Evolutionary conservation across 2,888 invertebrate species (phyloP).

Genomic region (Marasmarcha lunaedactyla): DNA sequence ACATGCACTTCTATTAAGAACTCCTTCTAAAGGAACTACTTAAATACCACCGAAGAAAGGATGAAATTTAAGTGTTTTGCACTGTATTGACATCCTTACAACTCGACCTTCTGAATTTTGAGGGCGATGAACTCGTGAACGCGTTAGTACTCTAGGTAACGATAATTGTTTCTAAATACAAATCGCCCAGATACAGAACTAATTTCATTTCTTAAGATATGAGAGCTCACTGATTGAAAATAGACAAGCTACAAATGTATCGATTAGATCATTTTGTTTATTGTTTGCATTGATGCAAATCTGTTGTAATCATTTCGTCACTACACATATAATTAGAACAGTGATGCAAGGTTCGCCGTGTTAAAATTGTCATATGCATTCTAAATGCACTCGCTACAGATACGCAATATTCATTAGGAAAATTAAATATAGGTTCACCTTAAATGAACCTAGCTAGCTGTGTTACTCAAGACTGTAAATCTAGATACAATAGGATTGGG

Average conservation of each 20-base stretch:
- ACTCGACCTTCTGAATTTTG: background rate
- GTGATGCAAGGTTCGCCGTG: conserved; percentile 16
- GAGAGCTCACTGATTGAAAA: no score
- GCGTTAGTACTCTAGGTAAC: background rate
- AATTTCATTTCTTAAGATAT: no score
- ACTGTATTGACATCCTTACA: background rate
- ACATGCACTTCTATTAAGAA: conserved; percentile 22
- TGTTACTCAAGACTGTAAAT: no score
- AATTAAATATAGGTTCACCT: no score
- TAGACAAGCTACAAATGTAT: no score
- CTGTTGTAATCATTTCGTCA: conserved; percentile 1
- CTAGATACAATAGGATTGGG: no score
- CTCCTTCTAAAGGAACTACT: no score
- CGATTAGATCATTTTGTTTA: no score
- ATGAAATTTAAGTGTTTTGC: background rate
- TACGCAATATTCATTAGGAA: background rate
- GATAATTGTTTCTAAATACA: no score
- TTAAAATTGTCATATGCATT: conserved; percentile 42
- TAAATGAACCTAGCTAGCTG: no score
- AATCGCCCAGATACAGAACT: no score
- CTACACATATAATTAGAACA: conserved; percentile 17
- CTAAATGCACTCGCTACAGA: conserved; percentile 23
- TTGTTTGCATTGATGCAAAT: background rate
- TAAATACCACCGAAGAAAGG: background rate
- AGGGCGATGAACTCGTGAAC: background rate